A percentile compares a stretch with the other conserved stretches of the same genome.
Evolutionary conservation across 2,888 invertebrate genomes (phyloP).

Genomic region (Maniola hyperantus): DNA sequence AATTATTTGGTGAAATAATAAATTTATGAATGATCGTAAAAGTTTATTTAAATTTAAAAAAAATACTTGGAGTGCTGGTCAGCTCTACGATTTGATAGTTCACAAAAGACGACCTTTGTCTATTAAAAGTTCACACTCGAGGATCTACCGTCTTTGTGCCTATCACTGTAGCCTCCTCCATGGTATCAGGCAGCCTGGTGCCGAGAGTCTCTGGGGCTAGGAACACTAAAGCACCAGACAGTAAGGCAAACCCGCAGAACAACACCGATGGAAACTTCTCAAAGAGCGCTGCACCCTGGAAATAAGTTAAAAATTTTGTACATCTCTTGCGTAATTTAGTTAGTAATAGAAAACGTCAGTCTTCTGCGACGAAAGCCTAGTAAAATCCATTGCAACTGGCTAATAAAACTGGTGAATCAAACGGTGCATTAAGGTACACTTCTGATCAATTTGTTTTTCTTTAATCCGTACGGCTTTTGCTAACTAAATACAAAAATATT

Average conservation of each 20-base stretch:
- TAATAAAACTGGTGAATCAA: too few relatives aligned
- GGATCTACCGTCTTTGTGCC: neutral
- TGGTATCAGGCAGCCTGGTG: constrained; percentile 80
- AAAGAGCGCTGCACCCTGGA: constrained; percentile 56
- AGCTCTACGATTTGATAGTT: neutral
- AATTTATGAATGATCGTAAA: too few relatives aligned
- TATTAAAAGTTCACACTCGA: neutral
- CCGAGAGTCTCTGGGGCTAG: constrained; percentile 78
- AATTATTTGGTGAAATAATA: too few relatives aligned
- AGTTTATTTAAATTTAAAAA: too few relatives aligned
- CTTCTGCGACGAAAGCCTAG: neutral
- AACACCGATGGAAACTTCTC: constrained; percentile 76
- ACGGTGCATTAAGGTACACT: too few relatives aligned
- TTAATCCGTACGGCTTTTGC: too few relatives aligned
- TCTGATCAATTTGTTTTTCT: too few relatives aligned
- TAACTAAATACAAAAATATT: too few relatives aligned
- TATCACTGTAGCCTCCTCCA: constrained; percentile 74
- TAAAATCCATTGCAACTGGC: too few relatives aligned
- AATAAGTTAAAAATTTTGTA: neutral
- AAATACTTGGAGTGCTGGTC: too few relatives aligned
- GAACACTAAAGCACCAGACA: constrained; percentile 70
- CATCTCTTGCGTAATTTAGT: neutral
- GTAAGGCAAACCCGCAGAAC: constrained; percentile 50
- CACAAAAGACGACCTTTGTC: neutral
- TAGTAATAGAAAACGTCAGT: too few relatives aligned